These are phyloP conservation scores for Gallinago solitaria DNA, from an alignment of 2,797 vertebrate genomes.

Conservation along the genomic window DNA sequence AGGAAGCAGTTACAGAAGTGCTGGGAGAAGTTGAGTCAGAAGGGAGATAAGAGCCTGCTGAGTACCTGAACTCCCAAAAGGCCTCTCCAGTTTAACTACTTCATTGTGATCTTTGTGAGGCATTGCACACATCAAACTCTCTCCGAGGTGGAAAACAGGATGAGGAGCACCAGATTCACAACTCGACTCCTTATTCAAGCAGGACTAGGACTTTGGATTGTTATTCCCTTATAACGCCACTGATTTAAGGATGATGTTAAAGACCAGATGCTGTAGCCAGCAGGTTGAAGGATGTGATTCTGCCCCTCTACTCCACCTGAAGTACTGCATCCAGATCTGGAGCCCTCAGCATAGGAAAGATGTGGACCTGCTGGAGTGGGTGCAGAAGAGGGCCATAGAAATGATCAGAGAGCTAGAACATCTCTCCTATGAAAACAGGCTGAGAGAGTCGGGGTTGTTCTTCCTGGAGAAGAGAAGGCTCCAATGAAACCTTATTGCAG, in stretches of 20 bases:
- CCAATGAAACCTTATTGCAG: not conserved
- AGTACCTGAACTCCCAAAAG: not conserved
- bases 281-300: not conserved
- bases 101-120: not conserved
- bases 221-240: not conserved
- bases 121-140: fast-evolving
- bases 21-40: not conserved
- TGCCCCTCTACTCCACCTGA: not conserved
- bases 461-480: not conserved
- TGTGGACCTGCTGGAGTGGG: not conserved
- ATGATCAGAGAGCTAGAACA: not conserved
- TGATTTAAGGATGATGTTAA: not conserved
- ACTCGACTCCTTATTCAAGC: not conserved
- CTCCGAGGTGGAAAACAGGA: not conserved
- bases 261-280: not conserved
- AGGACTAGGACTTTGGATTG: not conserved
- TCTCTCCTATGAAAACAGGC: not conserved
- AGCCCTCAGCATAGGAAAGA: not conserved
- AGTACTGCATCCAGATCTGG: not conserved
- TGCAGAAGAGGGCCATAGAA: not conserved
- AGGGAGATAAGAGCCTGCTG: not conserved
- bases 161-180: not conserved
- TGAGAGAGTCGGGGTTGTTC: not conserved
- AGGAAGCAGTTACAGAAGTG: slow-evolving; percentile 1
- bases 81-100: not conserved